phyloP scores from a whole-genome alignment of 2,797 vertebrate genomes.

The Rousettus madagascariensis region DNA sequence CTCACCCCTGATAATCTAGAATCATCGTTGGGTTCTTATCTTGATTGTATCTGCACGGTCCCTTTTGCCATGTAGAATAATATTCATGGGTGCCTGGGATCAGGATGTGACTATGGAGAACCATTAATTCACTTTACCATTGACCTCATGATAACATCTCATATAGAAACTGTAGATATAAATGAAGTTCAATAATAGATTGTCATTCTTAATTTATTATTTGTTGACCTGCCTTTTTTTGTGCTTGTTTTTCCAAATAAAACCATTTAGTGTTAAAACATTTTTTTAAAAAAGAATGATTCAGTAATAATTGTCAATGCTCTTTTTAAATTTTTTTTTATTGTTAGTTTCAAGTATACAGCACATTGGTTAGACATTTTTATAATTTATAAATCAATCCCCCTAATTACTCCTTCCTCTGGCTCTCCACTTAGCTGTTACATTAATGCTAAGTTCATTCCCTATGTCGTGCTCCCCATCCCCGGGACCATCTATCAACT shows the following conservation, averaged over 20 bases:
- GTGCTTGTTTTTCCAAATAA: background rate
- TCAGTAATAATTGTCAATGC: background rate
- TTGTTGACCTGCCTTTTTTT: background rate
- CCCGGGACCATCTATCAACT: too few relatives aligned
- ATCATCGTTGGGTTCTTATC: background rate
- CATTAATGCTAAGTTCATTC: too few relatives aligned
- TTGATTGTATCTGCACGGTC: background rate
- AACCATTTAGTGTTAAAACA: background rate
- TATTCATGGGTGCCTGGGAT: background rate
- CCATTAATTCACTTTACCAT: background rate
- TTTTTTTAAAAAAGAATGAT: background rate
- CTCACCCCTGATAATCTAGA: background rate
- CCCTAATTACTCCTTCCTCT: too few relatives aligned
- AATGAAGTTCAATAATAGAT: background rate
- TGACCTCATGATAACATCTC: background rate
- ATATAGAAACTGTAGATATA: background rate
- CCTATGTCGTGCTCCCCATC: too few relatives aligned
- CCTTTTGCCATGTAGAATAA: background rate
- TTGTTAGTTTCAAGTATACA: too few relatives aligned
- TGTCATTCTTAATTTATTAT: background rate
- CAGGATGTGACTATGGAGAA: background rate
- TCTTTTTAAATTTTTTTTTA: background rate
- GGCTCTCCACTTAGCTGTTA: too few relatives aligned
- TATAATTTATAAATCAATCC: too few relatives aligned
- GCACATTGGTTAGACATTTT: too few relatives aligned